Base-by-base conservation (phyloP, 30 jellyfish, hydroid and myxozoan species). In the Turritopsis dohrnii region DNA sequence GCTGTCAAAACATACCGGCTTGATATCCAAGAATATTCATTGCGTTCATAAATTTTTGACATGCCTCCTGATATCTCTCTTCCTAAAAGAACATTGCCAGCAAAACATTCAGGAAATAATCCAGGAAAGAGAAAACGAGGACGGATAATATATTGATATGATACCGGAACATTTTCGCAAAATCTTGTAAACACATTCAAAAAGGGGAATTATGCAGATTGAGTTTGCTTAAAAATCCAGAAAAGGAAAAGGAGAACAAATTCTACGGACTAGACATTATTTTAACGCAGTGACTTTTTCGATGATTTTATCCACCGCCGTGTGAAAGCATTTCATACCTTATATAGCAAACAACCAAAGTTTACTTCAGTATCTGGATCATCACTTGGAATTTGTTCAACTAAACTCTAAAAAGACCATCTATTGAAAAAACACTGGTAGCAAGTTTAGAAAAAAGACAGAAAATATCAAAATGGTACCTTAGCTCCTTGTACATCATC, bases 351-450 rank as follows among this genome's bases (percentile, higher is more conserved):
- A 54, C 98, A 93, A 21, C 98, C 98, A 71, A 84, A 66, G 84
- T 93, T 93, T 23, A 93, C 96, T 72, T 93, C 98, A 25, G 84
- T 86, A 75, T 93, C 98, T 7, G 98, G 96, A 52, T 93, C 98
- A 80, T 93, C 98, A 21, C 95, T 41, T 1, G 98, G 93, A 75
- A 88, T 82, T 75, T 93, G 96, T 54, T 93, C 98, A 75, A 93
- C 98, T 83, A 93, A 85, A 79, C 96, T 85, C 98, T 91, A 54
- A 29, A 26, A 79, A 26, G 19, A 53, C 9, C 5, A 66, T 8
- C 22, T 24, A 21, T 69, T 28, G 60, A 0, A 26, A 76, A 22
- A 20, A 69, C 41, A 72, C n/a, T 16, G 41, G 27, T 41, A 41
- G 13, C 60, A n/a, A 16, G 1, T 31, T 29, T 8, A 18, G 3